Evolutionary conservation across 2,797 vertebrate species (phyloP), one percentile per base, ranked within the genome.

Genomic region (Pangasius sanitwongsei): DNA sequence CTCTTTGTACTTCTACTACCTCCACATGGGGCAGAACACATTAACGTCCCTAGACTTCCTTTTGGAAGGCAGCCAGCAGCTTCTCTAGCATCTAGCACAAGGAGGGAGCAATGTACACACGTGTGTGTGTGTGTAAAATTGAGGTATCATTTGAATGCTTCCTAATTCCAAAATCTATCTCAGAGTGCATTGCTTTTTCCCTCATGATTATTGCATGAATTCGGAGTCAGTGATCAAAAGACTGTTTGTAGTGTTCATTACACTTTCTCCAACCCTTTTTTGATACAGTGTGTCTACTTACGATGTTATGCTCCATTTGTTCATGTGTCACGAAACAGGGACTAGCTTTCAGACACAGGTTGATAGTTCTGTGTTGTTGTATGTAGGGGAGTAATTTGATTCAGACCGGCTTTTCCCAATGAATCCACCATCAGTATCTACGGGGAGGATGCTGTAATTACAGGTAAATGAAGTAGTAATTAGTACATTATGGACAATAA

Each of bases 41-140:
- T 92, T 91, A 92, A 91, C 92, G 90, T 92, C 86, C 75, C 50
- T 84, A 91, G 84, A 92, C 90, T 92, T 93, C 89, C 92, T 91
- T 88, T 89, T 91, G 90, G 90, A 88, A 88, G 85, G 85, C 81
- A 89, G 86, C 89, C 90, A 89, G 85, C 3, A 82, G 90, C 85
- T 88, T 70, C 15, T 83, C 53, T 81, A 91, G 77, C 72, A 74
- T 88, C 88, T 82, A 87, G 87, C 70, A 63, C 28, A 86, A 87
- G 84, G 77, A 89, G 70, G 63, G 67, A 86, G 82, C 18, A 31
- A 80, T 59, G 89, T 89, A 84, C 87, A 48, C 82, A 74, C 44
- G 28, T 31, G 57, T 88, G 81, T 65, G 59, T 61, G 70, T 48
- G 70, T 41, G 70, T 11, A 18, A 18, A 18, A 37, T 37, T 70